phyloP scores from a whole-genome alignment of 2,797 vertebrate species.

The Sebastes iracundus region DNA sequence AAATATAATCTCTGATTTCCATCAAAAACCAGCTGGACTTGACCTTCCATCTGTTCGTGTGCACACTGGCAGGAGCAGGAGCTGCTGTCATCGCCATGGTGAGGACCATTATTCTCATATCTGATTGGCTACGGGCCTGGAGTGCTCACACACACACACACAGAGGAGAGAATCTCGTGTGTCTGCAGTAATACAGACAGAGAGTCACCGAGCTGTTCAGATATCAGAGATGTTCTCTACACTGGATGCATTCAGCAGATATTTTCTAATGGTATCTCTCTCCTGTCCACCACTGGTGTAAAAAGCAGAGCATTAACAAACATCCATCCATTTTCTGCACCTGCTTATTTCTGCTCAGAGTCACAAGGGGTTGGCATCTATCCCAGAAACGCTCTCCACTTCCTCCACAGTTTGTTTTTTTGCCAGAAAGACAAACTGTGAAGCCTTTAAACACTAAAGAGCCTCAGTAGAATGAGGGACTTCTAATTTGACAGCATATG shows the following conservation, averaged over 20 bases:
- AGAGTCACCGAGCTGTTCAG: no score
- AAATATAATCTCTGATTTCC: not conserved
- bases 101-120: conserved; percentile 62
- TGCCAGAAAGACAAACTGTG: not conserved
- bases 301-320: no score
- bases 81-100: conserved; percentile 98
- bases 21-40: conserved; percentile 89
- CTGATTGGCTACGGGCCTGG: not conserved
- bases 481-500: no score
- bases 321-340: not conserved
- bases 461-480: not conserved
- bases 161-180: no score
- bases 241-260: no score
- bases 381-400: conserved; percentile 24
- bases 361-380: conserved; percentile 7
- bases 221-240: no score
- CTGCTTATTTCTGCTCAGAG: conserved; percentile 3
- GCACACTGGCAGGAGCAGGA: conserved; percentile 96
- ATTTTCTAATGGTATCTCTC: no score
- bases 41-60: conserved; percentile 98
- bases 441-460: not conserved
- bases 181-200: no score
- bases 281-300: no score
- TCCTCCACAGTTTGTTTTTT: conserved; percentile 4
- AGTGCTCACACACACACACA: no score